These are phyloP conservation scores for Drosophila nigromelanica DNA, from an alignment of 1,140 invertebrate genomes.

Conservation along the genomic window DNA sequence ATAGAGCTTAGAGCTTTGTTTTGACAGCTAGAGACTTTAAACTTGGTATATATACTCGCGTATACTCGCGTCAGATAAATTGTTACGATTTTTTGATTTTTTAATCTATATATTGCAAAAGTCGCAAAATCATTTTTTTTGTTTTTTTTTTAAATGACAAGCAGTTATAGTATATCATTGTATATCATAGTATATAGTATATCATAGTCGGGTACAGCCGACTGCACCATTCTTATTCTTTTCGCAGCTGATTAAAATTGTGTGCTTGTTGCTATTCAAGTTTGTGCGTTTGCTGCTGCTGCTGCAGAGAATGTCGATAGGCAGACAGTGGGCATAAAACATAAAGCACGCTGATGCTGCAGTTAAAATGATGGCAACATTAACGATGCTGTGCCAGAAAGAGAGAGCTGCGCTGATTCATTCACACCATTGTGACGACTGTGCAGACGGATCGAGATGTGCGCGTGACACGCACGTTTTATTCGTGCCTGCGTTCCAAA, in stretches of 20 bases:
- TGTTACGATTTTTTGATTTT: too few relatives aligned
- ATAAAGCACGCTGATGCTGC: conserved; percentile 34
- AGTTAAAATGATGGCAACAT: conserved; percentile 32
- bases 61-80: too few relatives aligned
- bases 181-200: too few relatives aligned
- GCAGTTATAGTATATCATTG: too few relatives aligned
- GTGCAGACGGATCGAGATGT: background rate
- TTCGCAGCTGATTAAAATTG: conserved; percentile 38
- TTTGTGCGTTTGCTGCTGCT: conserved; percentile 33
- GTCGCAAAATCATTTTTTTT: too few relatives aligned
- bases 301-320: background rate
- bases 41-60: too few relatives aligned
- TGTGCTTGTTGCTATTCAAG: conserved; percentile 30
- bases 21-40: too few relatives aligned
- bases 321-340: conserved; percentile 43
- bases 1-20: too few relatives aligned
- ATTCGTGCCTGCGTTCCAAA: too few relatives aligned
- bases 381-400: conserved; percentile 23
- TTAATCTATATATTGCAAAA: too few relatives aligned
- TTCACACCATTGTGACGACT: conserved; percentile 22
- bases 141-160: too few relatives aligned
- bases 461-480: conserved; percentile 1
- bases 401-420: conserved; percentile 29
- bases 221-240: background rate
- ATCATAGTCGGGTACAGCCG: background rate